Evolutionary conservation across 2,888 invertebrate genomes (phyloP).

Genomic region (Horisme vitalbata): DNA sequence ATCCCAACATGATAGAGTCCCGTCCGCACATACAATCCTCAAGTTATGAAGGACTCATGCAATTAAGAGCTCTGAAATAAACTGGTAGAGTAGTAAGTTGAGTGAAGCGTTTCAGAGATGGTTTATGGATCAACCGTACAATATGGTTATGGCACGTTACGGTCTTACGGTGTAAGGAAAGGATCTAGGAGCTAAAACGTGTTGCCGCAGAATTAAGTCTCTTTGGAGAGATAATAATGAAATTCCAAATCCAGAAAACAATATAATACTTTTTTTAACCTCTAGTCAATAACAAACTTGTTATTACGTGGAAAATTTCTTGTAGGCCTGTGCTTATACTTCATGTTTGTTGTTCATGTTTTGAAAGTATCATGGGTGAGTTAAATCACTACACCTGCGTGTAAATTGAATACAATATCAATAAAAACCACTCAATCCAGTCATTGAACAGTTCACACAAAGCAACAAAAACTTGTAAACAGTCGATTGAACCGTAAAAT

Average conservation of each 20-base stretch:
- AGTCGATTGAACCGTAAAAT: conserved; percentile 33
- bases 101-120: conserved; percentile 1
- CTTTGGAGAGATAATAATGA: too few relatives aligned
- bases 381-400: too few relatives aligned
- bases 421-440: conserved; percentile 13
- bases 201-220: too few relatives aligned
- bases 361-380: too few relatives aligned
- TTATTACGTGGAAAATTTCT: too few relatives aligned
- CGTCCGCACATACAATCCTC: background rate
- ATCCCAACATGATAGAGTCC: background rate
- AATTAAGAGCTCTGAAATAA: conserved; percentile 9
- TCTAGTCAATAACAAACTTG: too few relatives aligned
- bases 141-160: conserved; percentile 12
- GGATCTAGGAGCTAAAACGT: too few relatives aligned
- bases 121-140: conserved; percentile 15
- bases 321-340: too few relatives aligned
- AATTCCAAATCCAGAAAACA: too few relatives aligned
- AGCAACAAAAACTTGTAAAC: conserved; percentile 28
- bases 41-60: conserved; percentile 8
- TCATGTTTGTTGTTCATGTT: too few relatives aligned
- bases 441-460: conserved; percentile 16
- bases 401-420: too few relatives aligned
- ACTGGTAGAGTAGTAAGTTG: conserved; percentile 11
- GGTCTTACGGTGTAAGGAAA: background rate
- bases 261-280: too few relatives aligned